phyloP scores from a whole-genome alignment of 2,797 vertebrate genomes.

The Gymnoscopelus microlampas region DNA sequence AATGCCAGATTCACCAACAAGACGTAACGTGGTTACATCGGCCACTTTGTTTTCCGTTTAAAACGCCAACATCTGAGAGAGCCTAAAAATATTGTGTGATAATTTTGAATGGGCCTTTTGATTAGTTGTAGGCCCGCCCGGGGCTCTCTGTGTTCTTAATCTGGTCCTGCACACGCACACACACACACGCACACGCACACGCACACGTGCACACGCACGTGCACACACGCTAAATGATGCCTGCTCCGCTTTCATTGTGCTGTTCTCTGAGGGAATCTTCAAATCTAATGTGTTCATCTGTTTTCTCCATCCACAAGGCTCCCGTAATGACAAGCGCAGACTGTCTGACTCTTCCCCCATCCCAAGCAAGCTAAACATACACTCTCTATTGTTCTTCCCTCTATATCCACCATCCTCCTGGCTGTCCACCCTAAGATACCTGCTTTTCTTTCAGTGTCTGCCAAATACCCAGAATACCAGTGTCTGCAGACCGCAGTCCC shows the following conservation, averaged over 20 bases:
- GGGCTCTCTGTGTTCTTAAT: no score
- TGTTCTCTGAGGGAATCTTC: constrained; percentile 53
- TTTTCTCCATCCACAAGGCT: constrained; percentile 69
- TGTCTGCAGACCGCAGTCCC: constrained; percentile 18
- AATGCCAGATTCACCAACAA: no score
- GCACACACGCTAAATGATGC: neutral
- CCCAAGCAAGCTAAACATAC: constrained; percentile 60
- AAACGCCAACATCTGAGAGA: no score
- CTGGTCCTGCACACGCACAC: neutral
- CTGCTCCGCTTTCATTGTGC: constrained; percentile 34
- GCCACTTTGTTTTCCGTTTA: no score
- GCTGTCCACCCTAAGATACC: constrained; percentile 61
- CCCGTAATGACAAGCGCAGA: constrained; percentile 77
- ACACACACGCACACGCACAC: neutral
- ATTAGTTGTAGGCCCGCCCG: no score
- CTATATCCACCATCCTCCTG: constrained; percentile 51
- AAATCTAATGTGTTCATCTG: constrained; percentile 67
- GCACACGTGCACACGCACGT: constrained; percentile 13
- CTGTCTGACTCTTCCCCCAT: constrained; percentile 67
- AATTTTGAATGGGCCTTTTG: no score
- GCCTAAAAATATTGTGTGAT: no score
- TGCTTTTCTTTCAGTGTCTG: constrained; percentile 40
- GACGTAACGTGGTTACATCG: no score
- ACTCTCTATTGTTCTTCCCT: constrained; percentile 66
- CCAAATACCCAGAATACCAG: constrained; percentile 77